phyloP scores from a whole-genome alignment of 2,888 invertebrate genomes.

The Leptinotarsa peninsularis region DNA sequence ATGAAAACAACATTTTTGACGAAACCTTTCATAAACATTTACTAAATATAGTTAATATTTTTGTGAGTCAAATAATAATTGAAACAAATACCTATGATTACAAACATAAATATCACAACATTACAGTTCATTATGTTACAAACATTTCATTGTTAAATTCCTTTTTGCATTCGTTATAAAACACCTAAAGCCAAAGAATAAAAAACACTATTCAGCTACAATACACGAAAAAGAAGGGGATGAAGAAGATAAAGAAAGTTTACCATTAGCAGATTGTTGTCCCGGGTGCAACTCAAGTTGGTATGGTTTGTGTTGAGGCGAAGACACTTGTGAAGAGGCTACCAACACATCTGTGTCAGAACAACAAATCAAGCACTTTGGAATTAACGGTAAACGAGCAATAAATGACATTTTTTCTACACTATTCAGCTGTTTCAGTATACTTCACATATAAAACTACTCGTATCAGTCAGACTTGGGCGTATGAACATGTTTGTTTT shows the following conservation, averaged over 20 bases:
- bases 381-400: conserved; percentile 52
- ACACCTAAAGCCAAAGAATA: conserved; percentile 2
- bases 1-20: too few species aligned
- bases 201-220: conserved; percentile 35
- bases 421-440: conserved; percentile 26
- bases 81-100: too few species aligned
- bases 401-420: conserved; percentile 45
- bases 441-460: conserved; percentile 32
- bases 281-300: conserved; percentile 69
- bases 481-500: conserved; percentile 42
- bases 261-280: conserved; percentile 83
- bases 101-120: too few species aligned
- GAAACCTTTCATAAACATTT: too few species aligned
- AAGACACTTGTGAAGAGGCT: conserved; percentile 67
- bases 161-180: conserved; percentile 21
- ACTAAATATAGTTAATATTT: too few species aligned
- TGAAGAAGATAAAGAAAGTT: conserved; percentile 66
- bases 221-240: conserved; percentile 25
- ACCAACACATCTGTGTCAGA: conserved; percentile 65
- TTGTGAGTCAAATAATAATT: too few species aligned
- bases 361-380: conserved; percentile 61
- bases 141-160: conserved; percentile 28
- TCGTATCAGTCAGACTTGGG: conserved; percentile 37
- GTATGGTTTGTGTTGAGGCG: conserved; percentile 67
- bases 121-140: background rate